Conservation (phyloP, 1,140 invertebrate species). For the Drosophila kohkoa region DNA sequence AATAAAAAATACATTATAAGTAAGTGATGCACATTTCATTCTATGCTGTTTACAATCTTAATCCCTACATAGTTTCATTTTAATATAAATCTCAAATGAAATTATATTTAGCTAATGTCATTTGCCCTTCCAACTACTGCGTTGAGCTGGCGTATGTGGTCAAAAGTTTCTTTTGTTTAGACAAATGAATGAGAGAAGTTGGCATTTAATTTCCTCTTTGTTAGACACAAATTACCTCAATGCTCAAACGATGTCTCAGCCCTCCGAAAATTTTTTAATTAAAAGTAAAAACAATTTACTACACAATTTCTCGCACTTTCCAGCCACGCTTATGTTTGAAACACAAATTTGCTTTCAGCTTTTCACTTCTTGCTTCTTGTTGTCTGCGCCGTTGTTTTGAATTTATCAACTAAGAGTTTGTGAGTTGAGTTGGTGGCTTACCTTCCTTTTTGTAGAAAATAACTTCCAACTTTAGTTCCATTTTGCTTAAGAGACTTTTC, state of each 20-base stretch:
- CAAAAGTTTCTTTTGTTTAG: slow-evolving; percentile 5
- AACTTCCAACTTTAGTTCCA: slow-evolving; percentile 96
- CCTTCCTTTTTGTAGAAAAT: slow-evolving; percentile 98
- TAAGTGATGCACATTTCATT: too few species aligned
- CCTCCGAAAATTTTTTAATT: slow-evolving; percentile 50
- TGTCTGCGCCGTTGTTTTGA: slow-evolving; percentile 59
- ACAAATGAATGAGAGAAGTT: background rate
- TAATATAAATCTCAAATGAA: background rate
- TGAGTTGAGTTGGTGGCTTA: slow-evolving; percentile 85
- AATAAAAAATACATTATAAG: too few species aligned
- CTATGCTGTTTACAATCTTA: too few species aligned
- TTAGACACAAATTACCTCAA: slow-evolving; percentile 44
- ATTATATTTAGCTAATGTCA: background rate
- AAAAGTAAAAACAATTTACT: slow-evolving; percentile 59
- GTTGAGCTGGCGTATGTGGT: slow-evolving; percentile 18
- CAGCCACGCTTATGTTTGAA: slow-evolving; percentile 19
- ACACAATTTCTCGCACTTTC: slow-evolving; percentile 42
- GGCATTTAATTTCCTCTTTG: slow-evolving; percentile 49
- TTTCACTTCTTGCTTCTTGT: slow-evolving; percentile 7
- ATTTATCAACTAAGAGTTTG: background rate
- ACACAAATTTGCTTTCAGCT: slow-evolving; percentile 16
- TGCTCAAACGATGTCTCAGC: slow-evolving; percentile 45
- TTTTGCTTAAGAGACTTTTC: slow-evolving; percentile 94
- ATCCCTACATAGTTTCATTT: background rate
- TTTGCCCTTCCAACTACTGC: background rate